Base-by-base conservation (phyloP, 2,113 vertebrate species). In the Fukomys damarensis region DNA sequence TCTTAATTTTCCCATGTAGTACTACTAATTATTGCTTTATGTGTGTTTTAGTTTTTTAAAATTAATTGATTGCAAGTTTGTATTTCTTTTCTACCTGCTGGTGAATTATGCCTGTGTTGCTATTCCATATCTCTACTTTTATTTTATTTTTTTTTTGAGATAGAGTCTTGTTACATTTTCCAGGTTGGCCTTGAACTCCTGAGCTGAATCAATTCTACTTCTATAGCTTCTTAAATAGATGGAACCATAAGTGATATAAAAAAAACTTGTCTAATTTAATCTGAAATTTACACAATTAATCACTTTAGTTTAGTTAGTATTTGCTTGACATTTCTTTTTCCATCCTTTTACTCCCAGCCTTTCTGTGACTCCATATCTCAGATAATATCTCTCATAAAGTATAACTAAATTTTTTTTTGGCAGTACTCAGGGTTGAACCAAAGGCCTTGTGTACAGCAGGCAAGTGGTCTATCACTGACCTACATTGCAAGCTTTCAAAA, bases 21-120 rank as follows among this genome's bases (percentile, higher is more conserved):
- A 56, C 54, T 66, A 80, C 72, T 56, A 63, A 80, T 65, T 58
- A 59, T 52, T 80, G 28, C 54, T 74, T 93, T 85, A 72, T 56
- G 6, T 56, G 77, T 46, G 58, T 43, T 82, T 70, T 85, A 79
- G 26, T 59, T 88, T 96, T 94, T 89, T 76, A 52, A 89, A 83
- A 63, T 92, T 87, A 49, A 32, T 61, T 93, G 59, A 86, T 7
- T 17, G 46, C n/a, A 83, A 63, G 35, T 91, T 90, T 84, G 84
- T 35, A 41, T 79, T 85, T 74, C 7, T 88, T 88, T 88, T 74
- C 89, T 89, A 49, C 38, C 66, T 92, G 49, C 28, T 97, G 81
- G n/a, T 87, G 24, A 80, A 52, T 84, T 87, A 82, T 77, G 43
- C 17, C 32, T 26, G 5, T 86, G 70, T 81, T 49, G 2, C 2